phyloP scores from a whole-genome alignment of 2,113 vertebrate species.

The Oriolus oriolus region DNA sequence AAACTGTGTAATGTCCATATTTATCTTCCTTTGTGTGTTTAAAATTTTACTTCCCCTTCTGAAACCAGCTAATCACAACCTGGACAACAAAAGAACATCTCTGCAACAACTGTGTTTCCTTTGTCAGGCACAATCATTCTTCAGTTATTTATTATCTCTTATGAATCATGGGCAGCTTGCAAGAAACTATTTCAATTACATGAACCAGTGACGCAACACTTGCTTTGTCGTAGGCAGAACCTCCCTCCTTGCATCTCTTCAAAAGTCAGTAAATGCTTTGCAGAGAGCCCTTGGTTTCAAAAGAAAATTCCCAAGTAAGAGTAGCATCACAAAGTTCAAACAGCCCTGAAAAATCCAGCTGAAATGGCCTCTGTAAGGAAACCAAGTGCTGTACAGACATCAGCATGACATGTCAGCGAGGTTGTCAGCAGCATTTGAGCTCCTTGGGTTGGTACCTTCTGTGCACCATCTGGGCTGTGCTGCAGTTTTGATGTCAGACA shows the following conservation, averaged over 20 bases:
- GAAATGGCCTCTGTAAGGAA: constrained; percentile 6
- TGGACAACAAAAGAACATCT: not conserved
- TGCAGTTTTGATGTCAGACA: not conserved
- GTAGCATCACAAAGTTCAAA: not conserved
- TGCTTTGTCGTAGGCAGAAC: not conserved
- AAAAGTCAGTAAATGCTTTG: constrained; percentile 17
- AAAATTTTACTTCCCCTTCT: not conserved
- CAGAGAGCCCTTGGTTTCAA: not conserved
- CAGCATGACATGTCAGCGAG: not conserved
- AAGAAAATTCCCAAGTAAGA: not conserved
- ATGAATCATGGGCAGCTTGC: not conserved
- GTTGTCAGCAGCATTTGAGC: not conserved
- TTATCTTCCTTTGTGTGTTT: not conserved
- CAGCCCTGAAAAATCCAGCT: not conserved
- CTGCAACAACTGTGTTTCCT: not conserved
- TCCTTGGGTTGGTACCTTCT: not conserved
- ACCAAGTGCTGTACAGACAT: not conserved
- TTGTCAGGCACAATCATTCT: not conserved
- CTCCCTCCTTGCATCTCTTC: not conserved
- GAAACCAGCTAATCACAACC: constrained; percentile 9
- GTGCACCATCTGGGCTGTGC: constrained; percentile 23
- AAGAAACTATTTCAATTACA: constrained; percentile 2
- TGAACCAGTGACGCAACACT: not conserved
- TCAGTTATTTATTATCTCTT: constrained; percentile 22
- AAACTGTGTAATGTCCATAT: not conserved